Conservation (phyloP, 92 coral and sea anemone genomes). For the Chrysogorgia sp. region DNA sequence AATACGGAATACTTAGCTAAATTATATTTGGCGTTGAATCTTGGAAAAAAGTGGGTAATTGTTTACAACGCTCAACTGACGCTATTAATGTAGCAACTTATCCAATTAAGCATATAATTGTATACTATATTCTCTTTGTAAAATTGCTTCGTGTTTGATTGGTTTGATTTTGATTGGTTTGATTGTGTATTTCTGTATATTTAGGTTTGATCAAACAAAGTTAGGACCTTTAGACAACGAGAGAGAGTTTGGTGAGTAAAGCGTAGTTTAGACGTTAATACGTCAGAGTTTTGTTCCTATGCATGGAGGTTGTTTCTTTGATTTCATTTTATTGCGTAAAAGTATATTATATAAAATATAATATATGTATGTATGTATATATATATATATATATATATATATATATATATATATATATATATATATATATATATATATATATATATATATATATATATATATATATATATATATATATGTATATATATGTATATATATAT, state of each 20-base stretch:
- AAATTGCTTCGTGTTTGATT: too few relatives aligned
- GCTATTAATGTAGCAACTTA: too few relatives aligned
- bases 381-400: not conserved
- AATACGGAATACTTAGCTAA: too few relatives aligned
- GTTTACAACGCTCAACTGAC: too few relatives aligned
- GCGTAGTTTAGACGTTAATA: too few relatives aligned
- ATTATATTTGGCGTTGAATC: too few relatives aligned
- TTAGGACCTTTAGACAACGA: conserved; percentile 21
- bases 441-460: not conserved
- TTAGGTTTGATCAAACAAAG: conserved; percentile 47
- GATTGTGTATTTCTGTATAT: not conserved
- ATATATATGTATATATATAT: conserved; percentile 1
- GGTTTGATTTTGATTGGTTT: not conserved
- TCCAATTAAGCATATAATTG: too few relatives aligned
- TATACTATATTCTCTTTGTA: too few relatives aligned
- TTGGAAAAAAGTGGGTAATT: too few relatives aligned
- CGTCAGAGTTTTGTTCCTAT: too few relatives aligned
- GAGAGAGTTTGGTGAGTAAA: conserved; percentile 28
- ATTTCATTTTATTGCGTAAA: too few relatives aligned
- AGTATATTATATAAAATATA: conserved; percentile 1
- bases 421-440: not conserved
- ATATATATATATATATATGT: conserved; percentile 4
- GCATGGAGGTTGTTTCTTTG: too few relatives aligned
- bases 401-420: not conserved
- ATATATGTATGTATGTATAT: conserved; percentile 3